These are phyloP conservation scores for Eupsittula cactorum DNA, from an alignment of 2,113 vertebrate species.

Conservation along the genomic window DNA sequence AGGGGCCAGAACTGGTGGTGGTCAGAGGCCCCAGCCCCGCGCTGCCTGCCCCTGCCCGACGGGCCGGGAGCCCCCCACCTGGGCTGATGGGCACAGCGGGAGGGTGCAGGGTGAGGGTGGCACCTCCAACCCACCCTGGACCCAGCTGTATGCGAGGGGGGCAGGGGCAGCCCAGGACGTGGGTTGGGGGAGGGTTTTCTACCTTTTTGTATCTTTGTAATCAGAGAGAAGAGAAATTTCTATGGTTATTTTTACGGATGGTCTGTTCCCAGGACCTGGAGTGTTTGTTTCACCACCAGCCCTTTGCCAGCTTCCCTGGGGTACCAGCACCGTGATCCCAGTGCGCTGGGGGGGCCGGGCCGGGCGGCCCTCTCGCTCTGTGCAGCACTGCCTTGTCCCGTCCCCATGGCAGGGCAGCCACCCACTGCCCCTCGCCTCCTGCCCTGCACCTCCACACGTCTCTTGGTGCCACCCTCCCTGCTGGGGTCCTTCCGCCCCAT, in stretches of 20 bases:
- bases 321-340: not conserved
- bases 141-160: not conserved
- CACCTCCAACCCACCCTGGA: not conserved
- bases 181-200: slow-evolving; percentile 82
- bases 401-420: not conserved
- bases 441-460: fast-evolving
- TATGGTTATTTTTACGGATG: slow-evolving; percentile 89
- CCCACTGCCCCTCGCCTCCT: not conserved
- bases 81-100: not conserved
- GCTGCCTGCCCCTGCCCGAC: slow-evolving; percentile 1
- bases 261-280: slow-evolving; percentile 78
- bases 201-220: slow-evolving; percentile 98
- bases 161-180: slow-evolving; percentile 48
- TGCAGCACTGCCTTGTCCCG: not conserved
- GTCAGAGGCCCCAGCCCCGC: not conserved
- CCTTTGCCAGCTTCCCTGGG: not conserved
- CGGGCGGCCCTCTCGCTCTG: not conserved
- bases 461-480: not conserved
- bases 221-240: slow-evolving; percentile 89
- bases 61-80: not conserved
- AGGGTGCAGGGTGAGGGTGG: not conserved
- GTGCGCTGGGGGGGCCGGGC: not conserved
- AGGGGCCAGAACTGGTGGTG: slow-evolving; percentile 43
- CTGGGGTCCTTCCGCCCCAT: not conserved
- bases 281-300: slow-evolving; percentile 55